A percentile compares a stretch with the other conserved stretches of the same genome.
Conservation (phyloP, 2,888 invertebrate species). For the Cerastoderma edule region DNA sequence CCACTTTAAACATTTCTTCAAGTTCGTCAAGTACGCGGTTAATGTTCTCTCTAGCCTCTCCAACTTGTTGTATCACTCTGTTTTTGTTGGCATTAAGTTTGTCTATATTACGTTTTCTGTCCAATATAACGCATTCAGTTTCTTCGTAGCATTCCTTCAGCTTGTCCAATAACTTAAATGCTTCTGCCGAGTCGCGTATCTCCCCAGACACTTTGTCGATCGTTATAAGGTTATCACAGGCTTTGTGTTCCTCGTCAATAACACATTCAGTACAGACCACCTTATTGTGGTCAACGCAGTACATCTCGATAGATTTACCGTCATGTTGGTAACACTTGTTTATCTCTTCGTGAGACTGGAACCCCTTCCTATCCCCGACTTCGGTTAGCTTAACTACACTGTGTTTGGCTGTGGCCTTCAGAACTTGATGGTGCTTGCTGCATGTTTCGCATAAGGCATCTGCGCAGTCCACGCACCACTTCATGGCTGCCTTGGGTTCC, state of each 20-base stretch:
- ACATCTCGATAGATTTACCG: slow-evolving; percentile 46
- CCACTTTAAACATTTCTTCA: slow-evolving; percentile 48
- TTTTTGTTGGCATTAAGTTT: slow-evolving; percentile 46
- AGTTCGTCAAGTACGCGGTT: slow-evolving; percentile 50
- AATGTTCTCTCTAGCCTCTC: slow-evolving; percentile 40
- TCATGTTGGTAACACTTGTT: slow-evolving; percentile 46
- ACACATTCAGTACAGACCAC: slow-evolving; percentile 55
- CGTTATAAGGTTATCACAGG: slow-evolving; percentile 49
- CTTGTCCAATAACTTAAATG: slow-evolving; percentile 55
- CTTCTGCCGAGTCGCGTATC: slow-evolving; percentile 56
- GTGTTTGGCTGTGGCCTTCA: slow-evolving; percentile 52
- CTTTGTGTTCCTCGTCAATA: slow-evolving; percentile 33
- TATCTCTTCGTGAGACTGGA: slow-evolving; percentile 45
- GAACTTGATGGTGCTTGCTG: slow-evolving; percentile 50
- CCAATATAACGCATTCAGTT: slow-evolving; percentile 53
- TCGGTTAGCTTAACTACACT: slow-evolving; percentile 42
- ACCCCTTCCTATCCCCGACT: slow-evolving; percentile 36
- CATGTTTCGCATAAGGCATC: slow-evolving; percentile 53
- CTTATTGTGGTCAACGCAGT: slow-evolving; percentile 59
- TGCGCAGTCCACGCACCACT: slow-evolving; percentile 56
- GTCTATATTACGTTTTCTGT: slow-evolving; percentile 54
- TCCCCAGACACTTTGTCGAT: slow-evolving; percentile 58
- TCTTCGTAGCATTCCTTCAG: slow-evolving; percentile 59
- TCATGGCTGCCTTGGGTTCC: slow-evolving; percentile 44
- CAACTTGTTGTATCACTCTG: slow-evolving; percentile 36